Conservation (phyloP, 1,140 invertebrate species). For the Ectropis grisescens region DNA sequence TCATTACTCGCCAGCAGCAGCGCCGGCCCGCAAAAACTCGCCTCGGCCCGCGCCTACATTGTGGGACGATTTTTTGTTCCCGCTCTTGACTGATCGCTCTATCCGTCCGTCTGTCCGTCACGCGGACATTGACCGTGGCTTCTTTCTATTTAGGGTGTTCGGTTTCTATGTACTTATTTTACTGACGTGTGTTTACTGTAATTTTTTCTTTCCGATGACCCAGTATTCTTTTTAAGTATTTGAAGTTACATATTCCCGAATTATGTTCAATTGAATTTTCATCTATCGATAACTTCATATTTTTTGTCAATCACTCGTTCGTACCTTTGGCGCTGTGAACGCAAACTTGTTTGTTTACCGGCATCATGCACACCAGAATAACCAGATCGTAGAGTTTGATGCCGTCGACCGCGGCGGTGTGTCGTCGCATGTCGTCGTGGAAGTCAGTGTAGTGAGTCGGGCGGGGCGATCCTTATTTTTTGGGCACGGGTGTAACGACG, state of each 20-base stretch:
- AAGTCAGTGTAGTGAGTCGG: too few relatives aligned
- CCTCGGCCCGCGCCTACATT: constrained; percentile 40
- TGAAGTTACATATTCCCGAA: too few relatives aligned
- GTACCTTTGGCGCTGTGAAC: constrained; percentile 31
- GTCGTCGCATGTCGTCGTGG: too few relatives aligned
- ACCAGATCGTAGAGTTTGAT: not conserved
- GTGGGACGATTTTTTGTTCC: constrained; percentile 39
- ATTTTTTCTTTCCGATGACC: too few relatives aligned
- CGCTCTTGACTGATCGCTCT: constrained; percentile 41
- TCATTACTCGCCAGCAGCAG: constrained; percentile 14
- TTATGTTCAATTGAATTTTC: too few relatives aligned
- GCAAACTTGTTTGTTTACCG: too few relatives aligned
- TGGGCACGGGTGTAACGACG: too few relatives aligned
- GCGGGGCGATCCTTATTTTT: too few relatives aligned
- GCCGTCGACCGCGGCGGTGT: too few relatives aligned
- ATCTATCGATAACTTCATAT: not conserved
- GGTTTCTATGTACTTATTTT: constrained; percentile 13
- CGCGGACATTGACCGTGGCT: constrained; percentile 55
- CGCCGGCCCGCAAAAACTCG: constrained; percentile 33
- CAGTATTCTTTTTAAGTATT: too few relatives aligned
- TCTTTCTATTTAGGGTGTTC: constrained; percentile 45
- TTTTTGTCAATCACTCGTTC: not conserved
- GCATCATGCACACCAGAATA: too few relatives aligned
- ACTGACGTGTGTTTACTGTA: not conserved
- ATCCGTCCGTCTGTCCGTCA: constrained; percentile 26